Percentiles rank a stretch among this genome's conserved stretches.
These are phyloP conservation scores for Triops longicaudatus DNA, from an alignment of 1,140 invertebrate genomes.

Conservation along the genomic window DNA sequence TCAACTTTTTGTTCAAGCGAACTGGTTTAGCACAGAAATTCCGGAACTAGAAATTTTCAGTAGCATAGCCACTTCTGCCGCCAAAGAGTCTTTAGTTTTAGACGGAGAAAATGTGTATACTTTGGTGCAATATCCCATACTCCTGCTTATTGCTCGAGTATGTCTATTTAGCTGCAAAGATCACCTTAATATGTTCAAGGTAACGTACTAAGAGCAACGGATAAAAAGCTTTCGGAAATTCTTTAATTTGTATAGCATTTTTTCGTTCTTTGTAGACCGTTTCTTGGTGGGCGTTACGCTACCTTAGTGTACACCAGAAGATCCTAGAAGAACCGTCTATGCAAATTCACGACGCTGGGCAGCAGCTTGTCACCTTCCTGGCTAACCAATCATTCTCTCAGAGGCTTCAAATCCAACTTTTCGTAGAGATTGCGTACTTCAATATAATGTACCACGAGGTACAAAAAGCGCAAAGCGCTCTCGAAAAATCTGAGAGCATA, in stretches of 20 bases:
- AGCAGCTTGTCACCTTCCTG: slow-evolving; percentile 24
- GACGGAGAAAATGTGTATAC: slow-evolving; percentile 37
- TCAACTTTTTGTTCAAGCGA: slow-evolving; percentile 64
- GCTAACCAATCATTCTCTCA: slow-evolving; percentile 28
- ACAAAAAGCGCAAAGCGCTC: slow-evolving; percentile 53
- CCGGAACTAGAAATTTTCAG: slow-evolving; percentile 15
- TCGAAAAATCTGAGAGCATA: slow-evolving; percentile 51
- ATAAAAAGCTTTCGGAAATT: neutral
- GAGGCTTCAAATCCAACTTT: slow-evolving; percentile 47
- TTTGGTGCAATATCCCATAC: slow-evolving; percentile 53
- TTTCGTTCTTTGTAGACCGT: slow-evolving; percentile 39
- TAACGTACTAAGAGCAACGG: slow-evolving; percentile 8
- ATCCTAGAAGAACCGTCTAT: slow-evolving; percentile 61
- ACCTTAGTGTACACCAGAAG: slow-evolving; percentile 60
- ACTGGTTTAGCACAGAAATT: slow-evolving; percentile 65
- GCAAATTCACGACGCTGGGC: slow-evolving; percentile 44
- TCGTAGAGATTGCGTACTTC: slow-evolving; percentile 64
- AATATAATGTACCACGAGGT: slow-evolving; percentile 65
- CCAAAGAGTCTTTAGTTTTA: slow-evolving; percentile 33
- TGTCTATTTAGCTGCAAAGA: slow-evolving; percentile 49
- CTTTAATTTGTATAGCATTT: neutral
- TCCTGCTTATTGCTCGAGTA: slow-evolving; percentile 55
- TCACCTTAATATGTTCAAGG: slow-evolving; percentile 36
- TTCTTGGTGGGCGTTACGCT: slow-evolving; percentile 65
- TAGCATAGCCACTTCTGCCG: slow-evolving; percentile 26